Evolutionary conservation across 1,140 invertebrate genomes (phyloP).

Genomic region (Cryptotermes secundus): DNA sequence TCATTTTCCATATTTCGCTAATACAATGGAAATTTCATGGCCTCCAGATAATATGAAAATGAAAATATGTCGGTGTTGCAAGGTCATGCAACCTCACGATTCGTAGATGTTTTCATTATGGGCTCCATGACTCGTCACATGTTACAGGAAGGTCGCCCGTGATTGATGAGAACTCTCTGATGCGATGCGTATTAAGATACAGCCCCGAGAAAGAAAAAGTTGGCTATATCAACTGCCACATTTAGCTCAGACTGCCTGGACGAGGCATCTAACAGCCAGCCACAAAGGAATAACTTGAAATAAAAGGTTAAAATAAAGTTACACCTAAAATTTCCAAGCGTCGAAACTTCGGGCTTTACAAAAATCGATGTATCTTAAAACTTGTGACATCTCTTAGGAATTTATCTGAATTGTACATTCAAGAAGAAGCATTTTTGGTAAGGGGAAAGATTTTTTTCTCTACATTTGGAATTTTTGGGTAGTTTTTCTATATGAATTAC

Average conservation of each 20-base stretch:
- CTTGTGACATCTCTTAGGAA: too few species aligned
- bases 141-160: background rate
- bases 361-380: too few species aligned
- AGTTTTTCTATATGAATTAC: too few species aligned
- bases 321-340: too few species aligned
- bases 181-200: background rate
- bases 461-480: too few species aligned
- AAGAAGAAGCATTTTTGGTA: too few species aligned
- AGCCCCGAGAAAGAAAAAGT: background rate
- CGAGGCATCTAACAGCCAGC: too few species aligned
- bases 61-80: background rate
- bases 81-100: background rate
- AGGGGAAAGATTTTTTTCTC: too few species aligned
- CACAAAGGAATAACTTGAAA: too few species aligned
- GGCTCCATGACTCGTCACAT: slow-evolving; percentile 13
- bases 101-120: background rate
- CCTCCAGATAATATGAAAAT: background rate
- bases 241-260: background rate
- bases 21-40: background rate
- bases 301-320: too few species aligned
- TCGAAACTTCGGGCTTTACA: too few species aligned
- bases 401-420: too few species aligned
- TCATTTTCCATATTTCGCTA: background rate
- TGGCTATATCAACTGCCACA: background rate
- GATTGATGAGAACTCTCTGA: background rate